These are phyloP conservation scores for Hydrophis major DNA, from an alignment of 2,797 vertebrate genomes.

Conservation along the genomic window DNA sequence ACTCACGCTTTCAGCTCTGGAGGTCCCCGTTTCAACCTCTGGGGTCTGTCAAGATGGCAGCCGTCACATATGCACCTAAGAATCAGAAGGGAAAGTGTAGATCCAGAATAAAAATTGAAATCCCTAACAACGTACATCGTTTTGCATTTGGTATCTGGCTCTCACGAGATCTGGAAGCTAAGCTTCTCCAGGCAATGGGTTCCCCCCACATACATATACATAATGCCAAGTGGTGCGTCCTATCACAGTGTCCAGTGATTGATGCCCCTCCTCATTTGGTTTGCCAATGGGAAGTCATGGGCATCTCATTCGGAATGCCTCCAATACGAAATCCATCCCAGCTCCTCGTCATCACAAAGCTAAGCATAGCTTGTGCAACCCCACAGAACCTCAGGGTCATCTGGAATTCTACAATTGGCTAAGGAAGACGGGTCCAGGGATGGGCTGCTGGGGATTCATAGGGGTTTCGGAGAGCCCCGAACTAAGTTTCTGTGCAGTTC, in stretches of 20 bases:
- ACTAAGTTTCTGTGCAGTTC: no score
- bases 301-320: neutral
- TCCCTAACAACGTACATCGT: constrained; percentile 25
- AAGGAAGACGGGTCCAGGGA: neutral
- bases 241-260: neutral
- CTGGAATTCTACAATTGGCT: neutral
- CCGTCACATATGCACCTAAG: constrained; percentile 46
- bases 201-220: neutral
- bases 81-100: constrained; percentile 54
- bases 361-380: neutral
- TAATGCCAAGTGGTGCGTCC: neutral
- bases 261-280: neutral
- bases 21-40: constrained; percentile 35
- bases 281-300: constrained; percentile 18
- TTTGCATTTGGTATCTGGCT: constrained; percentile 11
- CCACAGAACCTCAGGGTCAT: constrained; percentile 3
- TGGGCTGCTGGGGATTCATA: no score
- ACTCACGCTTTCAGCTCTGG: constrained; percentile 32
- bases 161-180: constrained; percentile 24
- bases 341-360: constrained; percentile 20
- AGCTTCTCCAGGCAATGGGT: neutral
- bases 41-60: constrained; percentile 31
- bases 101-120: constrained; percentile 46
- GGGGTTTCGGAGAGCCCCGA: no score
- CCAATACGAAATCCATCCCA: neutral